A percentile compares a stretch with the other conserved stretches of the same genome.
These are phyloP conservation scores for Pogonomyrmex californicus DNA, from an alignment of 1,140 invertebrate species.

Conservation along the genomic window DNA sequence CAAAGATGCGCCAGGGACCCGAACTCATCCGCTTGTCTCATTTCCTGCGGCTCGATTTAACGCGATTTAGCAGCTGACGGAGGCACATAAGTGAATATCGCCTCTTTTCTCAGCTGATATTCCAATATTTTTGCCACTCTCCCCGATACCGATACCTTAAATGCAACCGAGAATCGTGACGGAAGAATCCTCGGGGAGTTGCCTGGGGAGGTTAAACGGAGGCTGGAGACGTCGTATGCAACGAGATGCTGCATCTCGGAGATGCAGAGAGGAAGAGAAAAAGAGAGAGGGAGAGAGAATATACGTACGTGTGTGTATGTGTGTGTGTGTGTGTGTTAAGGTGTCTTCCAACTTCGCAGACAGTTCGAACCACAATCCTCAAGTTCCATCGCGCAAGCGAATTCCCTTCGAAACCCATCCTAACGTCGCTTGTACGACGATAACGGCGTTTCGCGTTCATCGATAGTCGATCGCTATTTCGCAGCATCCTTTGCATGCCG, in stretches of 20 bases:
- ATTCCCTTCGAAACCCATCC: constrained; percentile 62
- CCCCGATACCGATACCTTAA: constrained; percentile 7
- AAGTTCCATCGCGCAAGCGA: constrained; percentile 71
- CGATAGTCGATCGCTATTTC: constrained; percentile 74
- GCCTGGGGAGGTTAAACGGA: constrained; percentile 1
- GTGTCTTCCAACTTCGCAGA: constrained; percentile 74
- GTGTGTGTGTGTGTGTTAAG: constrained; percentile 64
- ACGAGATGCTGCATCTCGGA: not conserved
- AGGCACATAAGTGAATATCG: constrained; percentile 64
- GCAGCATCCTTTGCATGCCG: constrained; percentile 44
- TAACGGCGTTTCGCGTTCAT: constrained; percentile 57
- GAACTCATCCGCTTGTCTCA: constrained; percentile 26
- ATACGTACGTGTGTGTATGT: no score
- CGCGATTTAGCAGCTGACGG: constrained; percentile 27
- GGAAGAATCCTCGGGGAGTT: not conserved
- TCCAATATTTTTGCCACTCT: constrained; percentile 54
- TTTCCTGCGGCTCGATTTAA: constrained; percentile 69
- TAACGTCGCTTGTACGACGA: not conserved
- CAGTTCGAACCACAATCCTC: constrained; percentile 77
- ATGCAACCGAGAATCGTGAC: constrained; percentile 46
- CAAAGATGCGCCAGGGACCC: not conserved
- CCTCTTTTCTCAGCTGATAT: not conserved
- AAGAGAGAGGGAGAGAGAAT: no score
- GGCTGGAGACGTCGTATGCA: not conserved
- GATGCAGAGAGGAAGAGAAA: constrained; percentile 18